Conservation (phyloP, 2,797 vertebrate genomes). For the Gymnothorax javanicus region DNA sequence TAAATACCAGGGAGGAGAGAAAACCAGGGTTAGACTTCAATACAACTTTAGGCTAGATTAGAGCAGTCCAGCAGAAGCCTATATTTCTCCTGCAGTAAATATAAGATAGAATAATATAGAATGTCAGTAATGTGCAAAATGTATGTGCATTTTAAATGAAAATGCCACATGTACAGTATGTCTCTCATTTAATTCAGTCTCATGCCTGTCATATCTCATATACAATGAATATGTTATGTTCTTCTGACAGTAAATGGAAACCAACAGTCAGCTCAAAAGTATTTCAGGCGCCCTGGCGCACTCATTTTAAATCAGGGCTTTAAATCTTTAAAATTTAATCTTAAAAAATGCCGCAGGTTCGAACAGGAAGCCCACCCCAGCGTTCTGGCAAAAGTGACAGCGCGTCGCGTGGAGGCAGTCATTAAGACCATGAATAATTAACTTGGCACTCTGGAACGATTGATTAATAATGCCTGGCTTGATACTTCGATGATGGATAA, state of each 20-base stretch:
- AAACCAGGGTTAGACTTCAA: no score
- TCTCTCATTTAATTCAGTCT: neutral
- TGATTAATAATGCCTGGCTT: neutral
- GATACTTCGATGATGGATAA: neutral
- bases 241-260: neutral
- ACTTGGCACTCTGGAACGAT: neutral
- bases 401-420: neutral
- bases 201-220: neutral
- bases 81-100: neutral
- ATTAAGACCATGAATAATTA: neutral
- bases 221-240: neutral
- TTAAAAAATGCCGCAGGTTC: neutral
- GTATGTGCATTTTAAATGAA: no score
- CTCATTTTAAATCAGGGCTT: neutral
- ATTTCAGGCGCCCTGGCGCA: neutral
- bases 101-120: neutral
- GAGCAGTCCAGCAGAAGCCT: no score
- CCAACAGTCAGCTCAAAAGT: neutral
- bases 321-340: no score
- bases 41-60: no score
- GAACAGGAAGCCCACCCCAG: neutral
- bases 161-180: neutral
- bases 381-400: neutral
- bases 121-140: neutral
- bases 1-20: no score